A percentile compares a stretch with the other conserved stretches of the same genome.
Evolutionary conservation across 2,113 vertebrate genomes (phyloP).

Genomic region (Trochalopteron elliotii): DNA sequence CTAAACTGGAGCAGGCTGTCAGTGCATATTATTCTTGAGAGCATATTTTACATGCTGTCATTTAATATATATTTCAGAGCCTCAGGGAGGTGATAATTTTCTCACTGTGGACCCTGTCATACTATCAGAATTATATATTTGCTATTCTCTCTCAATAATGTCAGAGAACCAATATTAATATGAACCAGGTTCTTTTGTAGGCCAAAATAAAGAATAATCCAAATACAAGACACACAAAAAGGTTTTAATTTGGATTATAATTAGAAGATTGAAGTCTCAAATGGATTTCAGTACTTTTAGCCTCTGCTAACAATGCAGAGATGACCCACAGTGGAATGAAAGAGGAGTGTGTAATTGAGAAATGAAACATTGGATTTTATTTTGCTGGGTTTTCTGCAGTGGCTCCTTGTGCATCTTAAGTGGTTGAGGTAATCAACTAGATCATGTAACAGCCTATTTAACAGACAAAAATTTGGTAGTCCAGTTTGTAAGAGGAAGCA

Average conservation of each 20-base stretch:
- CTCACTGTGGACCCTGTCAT: background rate
- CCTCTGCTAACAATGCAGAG: background rate
- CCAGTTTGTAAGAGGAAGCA: background rate
- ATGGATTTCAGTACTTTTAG: background rate
- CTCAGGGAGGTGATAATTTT: background rate
- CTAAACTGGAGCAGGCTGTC: background rate
- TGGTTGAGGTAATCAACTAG: background rate
- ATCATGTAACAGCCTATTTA: background rate
- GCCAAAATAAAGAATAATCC: background rate
- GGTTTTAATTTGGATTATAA: background rate
- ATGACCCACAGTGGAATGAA: background rate
- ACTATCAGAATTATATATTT: background rate
- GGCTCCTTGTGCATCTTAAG: background rate
- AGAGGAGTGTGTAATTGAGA: background rate
- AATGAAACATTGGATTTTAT: background rate
- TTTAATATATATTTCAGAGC: background rate
- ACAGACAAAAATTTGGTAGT: background rate
- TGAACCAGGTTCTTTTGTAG: background rate
- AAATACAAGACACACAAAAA: background rate
- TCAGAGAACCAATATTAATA: background rate
- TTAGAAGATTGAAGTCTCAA: background rate
- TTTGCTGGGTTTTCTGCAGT: background rate
- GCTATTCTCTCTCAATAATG: background rate
- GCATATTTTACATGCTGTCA: background rate
- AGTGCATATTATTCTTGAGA: background rate